Percentiles rank a stretch among this genome's conserved stretches.
phyloP scores from a whole-genome alignment of 2,113 vertebrate genomes.

The Micromys minutus region DNA sequence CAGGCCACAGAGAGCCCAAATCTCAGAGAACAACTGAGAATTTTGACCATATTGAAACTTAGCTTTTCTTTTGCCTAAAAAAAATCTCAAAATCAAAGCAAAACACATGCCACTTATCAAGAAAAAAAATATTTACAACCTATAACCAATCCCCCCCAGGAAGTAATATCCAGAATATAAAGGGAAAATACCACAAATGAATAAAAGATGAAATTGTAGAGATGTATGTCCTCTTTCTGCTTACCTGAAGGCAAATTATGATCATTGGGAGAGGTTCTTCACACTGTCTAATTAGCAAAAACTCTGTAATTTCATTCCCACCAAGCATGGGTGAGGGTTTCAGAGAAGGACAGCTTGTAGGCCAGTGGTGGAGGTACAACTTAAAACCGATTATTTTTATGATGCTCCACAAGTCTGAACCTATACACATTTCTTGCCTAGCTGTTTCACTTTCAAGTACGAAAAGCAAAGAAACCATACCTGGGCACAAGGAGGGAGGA shows the following conservation, averaged over 20 bases:
- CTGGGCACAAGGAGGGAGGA: not conserved
- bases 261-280: not conserved
- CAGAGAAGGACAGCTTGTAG: not conserved
- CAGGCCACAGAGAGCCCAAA: not conserved
- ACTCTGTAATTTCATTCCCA: not conserved
- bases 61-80: not conserved
- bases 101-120: not conserved
- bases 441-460: not conserved
- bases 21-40: not conserved
- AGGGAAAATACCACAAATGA: not conserved
- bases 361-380: not conserved
- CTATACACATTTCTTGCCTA: not conserved
- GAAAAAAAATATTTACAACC: not conserved
- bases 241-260: not conserved
- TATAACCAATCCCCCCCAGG: not conserved
- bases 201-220: not conserved
- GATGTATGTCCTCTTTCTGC: not conserved
- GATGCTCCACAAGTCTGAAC: not conserved
- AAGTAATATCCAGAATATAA: not conserved
- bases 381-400: not conserved
- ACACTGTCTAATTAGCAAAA: not conserved
- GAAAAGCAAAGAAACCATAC: not conserved
- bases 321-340: too few species aligned
- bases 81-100: constrained; percentile 3
- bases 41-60: constrained; percentile 3